Conservation (phyloP, 2,113 vertebrate species). For the Dasyurus viverrinus region DNA sequence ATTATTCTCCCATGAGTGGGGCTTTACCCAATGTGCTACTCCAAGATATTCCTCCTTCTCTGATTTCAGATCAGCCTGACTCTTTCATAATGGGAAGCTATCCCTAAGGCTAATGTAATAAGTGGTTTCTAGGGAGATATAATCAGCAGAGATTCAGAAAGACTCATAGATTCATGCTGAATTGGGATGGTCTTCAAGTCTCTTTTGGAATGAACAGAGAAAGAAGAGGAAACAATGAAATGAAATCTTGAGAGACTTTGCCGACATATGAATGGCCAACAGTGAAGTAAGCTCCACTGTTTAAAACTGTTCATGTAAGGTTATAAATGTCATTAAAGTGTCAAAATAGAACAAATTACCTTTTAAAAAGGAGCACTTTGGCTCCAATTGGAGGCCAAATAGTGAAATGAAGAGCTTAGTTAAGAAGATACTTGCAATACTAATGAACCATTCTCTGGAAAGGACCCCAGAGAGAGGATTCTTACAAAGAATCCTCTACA, state of each 20-base stretch:
- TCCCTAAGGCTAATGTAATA: background rate
- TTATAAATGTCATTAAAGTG: background rate
- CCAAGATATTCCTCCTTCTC: background rate
- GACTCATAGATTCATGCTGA: background rate
- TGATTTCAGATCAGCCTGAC: background rate
- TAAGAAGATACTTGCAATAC: background rate
- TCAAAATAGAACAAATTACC: background rate
- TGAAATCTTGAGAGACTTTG: background rate
- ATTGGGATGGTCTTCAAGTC: background rate
- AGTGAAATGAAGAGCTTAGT: background rate
- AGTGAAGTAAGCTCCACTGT: background rate
- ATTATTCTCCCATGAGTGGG: background rate
- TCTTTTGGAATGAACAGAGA: background rate
- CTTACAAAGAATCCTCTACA: background rate
- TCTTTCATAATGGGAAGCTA: background rate
- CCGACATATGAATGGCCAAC: background rate
- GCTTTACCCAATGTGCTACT: background rate
- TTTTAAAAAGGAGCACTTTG: background rate
- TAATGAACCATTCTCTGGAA: background rate
- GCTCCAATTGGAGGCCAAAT: background rate
- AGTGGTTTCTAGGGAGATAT: background rate
- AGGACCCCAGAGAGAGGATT: background rate
- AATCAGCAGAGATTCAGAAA: background rate
- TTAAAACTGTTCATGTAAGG: background rate
- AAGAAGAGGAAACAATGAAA: background rate